Evolutionary conservation across 53 echinoderm and acorn worm genomes (phyloP).

Genomic region (Echinometra lucunter): DNA sequence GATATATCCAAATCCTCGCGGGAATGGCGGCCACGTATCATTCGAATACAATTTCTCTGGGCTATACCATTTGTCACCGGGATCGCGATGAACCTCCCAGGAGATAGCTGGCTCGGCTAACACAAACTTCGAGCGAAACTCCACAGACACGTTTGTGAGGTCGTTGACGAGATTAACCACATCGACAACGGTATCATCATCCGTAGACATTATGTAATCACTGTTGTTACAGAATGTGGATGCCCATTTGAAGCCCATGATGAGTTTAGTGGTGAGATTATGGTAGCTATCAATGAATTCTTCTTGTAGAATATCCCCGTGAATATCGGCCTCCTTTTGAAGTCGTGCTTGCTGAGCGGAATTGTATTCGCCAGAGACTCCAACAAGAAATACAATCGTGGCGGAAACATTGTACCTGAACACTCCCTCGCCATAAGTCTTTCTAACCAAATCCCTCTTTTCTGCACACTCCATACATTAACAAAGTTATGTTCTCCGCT

Average conservation of each 20-base stretch:
- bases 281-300: constrained; percentile 18
- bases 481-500: background rate
- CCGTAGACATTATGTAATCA: background rate
- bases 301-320: constrained; percentile 21
- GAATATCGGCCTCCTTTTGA: background rate
- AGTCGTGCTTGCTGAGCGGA: background rate
- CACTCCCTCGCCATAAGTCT: background rate
- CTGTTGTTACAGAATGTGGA: background rate
- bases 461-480: background rate
- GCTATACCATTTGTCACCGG: background rate
- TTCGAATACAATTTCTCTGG: background rate
- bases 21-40: background rate
- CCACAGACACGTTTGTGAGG: background rate
- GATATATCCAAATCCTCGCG: background rate
- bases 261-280: background rate
- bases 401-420: background rate
- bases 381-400: background rate
- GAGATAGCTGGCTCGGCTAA: background rate
- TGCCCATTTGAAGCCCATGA: constrained; percentile 14
- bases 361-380: background rate
- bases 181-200: background rate
- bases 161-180: background rate
- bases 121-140: background rate
- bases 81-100: background rate
- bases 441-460: background rate